phyloP scores from a whole-genome alignment of 23 tunicate genomes.

The Clavelina lepadiformis region DNA sequence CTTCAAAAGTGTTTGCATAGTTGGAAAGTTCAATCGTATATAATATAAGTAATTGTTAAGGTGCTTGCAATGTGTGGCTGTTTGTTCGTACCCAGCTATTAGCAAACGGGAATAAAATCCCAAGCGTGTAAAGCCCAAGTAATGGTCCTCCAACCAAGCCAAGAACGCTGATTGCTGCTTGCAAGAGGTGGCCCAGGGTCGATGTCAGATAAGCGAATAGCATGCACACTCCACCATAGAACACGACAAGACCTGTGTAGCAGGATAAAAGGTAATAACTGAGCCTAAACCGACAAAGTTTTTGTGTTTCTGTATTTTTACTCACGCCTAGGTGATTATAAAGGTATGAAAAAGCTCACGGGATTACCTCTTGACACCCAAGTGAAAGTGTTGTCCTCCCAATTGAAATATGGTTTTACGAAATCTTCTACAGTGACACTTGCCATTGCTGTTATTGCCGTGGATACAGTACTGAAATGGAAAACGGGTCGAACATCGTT shows the following conservation, averaged over 20 bases:
- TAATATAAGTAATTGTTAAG: too few species aligned
- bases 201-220: conserved; percentile 29
- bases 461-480: conserved; percentile 45
- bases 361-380: conserved; percentile 43
- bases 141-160: conserved; percentile 48
- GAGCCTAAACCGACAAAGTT: too few species aligned
- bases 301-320: too few species aligned
- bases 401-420: conserved; percentile 21
- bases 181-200: conserved; percentile 16
- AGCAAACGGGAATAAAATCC: conserved; percentile 21
- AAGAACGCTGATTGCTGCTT: conserved; percentile 41
- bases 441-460: conserved; percentile 40
- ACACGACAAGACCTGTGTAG: conserved; percentile 18
- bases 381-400: conserved; percentile 8
- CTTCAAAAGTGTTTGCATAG: too few species aligned
- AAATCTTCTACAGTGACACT: too few species aligned
- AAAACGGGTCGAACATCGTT: too few species aligned
- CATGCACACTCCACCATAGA: conserved; percentile 29
- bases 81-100: too few species aligned
- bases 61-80: conserved; percentile 10
- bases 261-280: too few species aligned
- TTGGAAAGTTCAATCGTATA: too few species aligned
- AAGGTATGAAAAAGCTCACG: too few species aligned
- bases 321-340: too few species aligned
- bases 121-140: conserved; percentile 36